These are phyloP conservation scores for Vesta saturnalis DNA, from an alignment of 2,888 invertebrate species.

Conservation along the genomic window DNA sequence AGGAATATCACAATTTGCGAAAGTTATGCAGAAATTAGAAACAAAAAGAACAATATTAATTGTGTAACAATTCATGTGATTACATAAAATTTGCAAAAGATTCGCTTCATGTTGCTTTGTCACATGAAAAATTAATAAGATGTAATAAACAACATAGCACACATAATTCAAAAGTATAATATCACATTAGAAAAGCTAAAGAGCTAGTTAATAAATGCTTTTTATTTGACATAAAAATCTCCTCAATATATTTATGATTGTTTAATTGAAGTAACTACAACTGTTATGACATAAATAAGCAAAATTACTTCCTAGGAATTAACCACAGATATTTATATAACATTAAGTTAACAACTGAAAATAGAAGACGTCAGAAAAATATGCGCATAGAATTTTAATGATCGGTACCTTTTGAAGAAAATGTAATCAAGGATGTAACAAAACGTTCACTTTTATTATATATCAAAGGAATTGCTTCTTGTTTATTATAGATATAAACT, in stretches of 20 bases:
- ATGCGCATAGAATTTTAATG: constrained; percentile 38
- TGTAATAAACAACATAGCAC: not conserved
- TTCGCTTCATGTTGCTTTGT: no score
- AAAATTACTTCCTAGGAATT: constrained; percentile 11
- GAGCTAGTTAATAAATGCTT: not conserved
- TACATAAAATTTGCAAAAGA: no score
- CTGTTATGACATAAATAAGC: constrained; percentile 14
- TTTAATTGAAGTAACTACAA: constrained; percentile 15
- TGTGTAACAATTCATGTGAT: no score
- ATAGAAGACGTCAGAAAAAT: constrained; percentile 25
- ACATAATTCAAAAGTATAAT: constrained; percentile 1
- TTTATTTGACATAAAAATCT: constrained; percentile 8
- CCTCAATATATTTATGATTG: constrained; percentile 11
- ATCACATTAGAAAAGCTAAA: not conserved
- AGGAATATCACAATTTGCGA: no score
- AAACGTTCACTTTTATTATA: constrained; percentile 31
- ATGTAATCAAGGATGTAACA: constrained; percentile 35
- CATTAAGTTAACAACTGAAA: constrained; percentile 27
- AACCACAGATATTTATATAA: constrained; percentile 18
- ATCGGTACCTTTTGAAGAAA: constrained; percentile 37
- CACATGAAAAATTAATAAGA: no score
- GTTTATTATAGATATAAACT: constrained; percentile 30
- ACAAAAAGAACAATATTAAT: no score
- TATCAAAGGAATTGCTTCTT: constrained; percentile 32
- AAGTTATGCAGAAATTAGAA: no score